Base-by-base conservation (phyloP, 1,140 invertebrate genomes). In the Drosophila erecta region DNA sequence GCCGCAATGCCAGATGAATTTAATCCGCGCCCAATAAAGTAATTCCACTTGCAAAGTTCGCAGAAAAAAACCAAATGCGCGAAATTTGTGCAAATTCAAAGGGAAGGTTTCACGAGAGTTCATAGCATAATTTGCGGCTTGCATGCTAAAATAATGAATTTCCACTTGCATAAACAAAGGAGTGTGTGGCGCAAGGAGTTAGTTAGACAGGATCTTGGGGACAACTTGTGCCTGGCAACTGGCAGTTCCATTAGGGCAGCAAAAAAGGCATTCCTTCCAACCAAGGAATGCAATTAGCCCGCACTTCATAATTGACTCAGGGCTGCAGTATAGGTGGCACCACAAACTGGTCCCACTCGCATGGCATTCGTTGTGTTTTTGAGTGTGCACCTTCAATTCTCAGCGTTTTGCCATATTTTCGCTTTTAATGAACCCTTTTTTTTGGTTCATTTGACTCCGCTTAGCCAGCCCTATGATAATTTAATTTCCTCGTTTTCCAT, bases 121-220 rank as follows among this genome's bases (percentile, higher is more conserved):
- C 79, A 70, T 66, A 49, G 79, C 78, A 87, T 81, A 86, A 72
- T 86, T 81, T 86, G 83, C 46, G 75, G 58, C 72, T 56, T 49
- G 59, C 75, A 79, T 76, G 83, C 66, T 62, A 87, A 86, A 86
- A 81, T 86, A 86, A 86, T 86, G 85, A 87, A 87, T 86, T 86
- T 86, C 51, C 83, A 46, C 75, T 79, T 81, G 70, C 78, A 80
- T 75, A 78, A 76, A 73, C 78, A 86, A 81, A 81, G 57, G 58
- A 53, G 17, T 40, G 35, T n/a, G 11, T 14, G 35, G 33, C 6
- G 15, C 10, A 22, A 5, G 17, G 35, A 70, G 66, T 56, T 49
- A 57, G 67, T 49, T 47, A 56, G 49, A 35, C 22, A 30, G 60
- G 44, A 15, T 46, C 49, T 67, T 70, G 14, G 41, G 41, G 49